Base-by-base conservation (phyloP, 2,797 vertebrate species). In the Sebastes kiyomatsui region DNA sequence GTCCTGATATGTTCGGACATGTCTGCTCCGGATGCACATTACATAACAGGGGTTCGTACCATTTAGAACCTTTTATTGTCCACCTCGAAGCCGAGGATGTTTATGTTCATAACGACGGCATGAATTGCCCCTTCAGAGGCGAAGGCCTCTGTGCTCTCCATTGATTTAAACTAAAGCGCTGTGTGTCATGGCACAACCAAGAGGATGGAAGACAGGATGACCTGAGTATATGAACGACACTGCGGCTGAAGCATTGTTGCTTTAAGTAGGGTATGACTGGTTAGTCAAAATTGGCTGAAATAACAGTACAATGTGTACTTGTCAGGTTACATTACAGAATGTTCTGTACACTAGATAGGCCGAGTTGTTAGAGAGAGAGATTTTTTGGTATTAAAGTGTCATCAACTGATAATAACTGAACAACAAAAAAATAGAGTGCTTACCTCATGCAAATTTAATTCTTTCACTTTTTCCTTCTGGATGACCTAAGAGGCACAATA, bases 401-500 rank as follows among this genome's bases (percentile, higher is more conserved):
- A 11, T 66, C 25, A 72, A 58, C 20, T 74, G 46, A 84, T 80
- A 56, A 66, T 42, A 77, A 55, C 2, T 22, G 20, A 76, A 59
- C 2, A 30, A 74, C 77, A 16, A 46, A 14, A 77, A 46, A 18
- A 23, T 76, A 16, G n/a, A 27, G 30, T 55, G 18, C 97, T 97
- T 95, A 99, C 99, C 97, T 99, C 99, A 83, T 99, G 98, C 68
- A 99, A 95, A 92, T 99, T 99, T 93, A 99, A 94, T 90, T 99
- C 98, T 96, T 99, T 99, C 89, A 99, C 98, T 90, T 99, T 99
- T 91, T 99, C 99, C 94, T 99, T 99, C 91, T 99, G 97, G 94
- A 99, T 99, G 80, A 99, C 99, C 99, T 99, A 91, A 32, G 93
- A 94, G 64, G 88, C 81, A 72, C 42, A 93, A 86, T 89, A 22